These are phyloP conservation scores for Sphaeramia orbicularis DNA, from an alignment of 2,797 vertebrate genomes.

Conservation along the genomic window DNA sequence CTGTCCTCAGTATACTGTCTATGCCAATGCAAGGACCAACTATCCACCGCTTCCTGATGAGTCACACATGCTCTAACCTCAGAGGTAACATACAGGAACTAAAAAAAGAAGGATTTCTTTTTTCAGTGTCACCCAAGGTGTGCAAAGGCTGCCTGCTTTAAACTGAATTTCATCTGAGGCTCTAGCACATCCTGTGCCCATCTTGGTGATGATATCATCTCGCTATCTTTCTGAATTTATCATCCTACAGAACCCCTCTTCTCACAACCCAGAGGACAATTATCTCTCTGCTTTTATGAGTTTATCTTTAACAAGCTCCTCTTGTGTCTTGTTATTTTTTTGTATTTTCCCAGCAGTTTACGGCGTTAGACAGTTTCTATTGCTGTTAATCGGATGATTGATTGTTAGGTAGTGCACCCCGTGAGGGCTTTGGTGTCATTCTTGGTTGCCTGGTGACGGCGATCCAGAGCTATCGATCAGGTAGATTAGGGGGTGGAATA, in stretches of 20 bases:
- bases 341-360: slow-evolving; percentile 10
- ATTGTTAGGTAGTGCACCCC: slow-evolving; percentile 39
- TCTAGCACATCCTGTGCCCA: slow-evolving; percentile 24
- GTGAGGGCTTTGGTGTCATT: slow-evolving; percentile 65
- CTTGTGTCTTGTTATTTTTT: slow-evolving; percentile 7
- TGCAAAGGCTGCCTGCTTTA: slow-evolving; percentile 21
- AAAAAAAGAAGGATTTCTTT: neutral
- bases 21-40: neutral
- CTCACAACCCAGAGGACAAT: slow-evolving; percentile 12
- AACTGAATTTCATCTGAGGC: slow-evolving; percentile 10
- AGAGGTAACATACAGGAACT: neutral
- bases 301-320: slow-evolving; percentile 2
- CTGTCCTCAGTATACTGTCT: slow-evolving; percentile 12
- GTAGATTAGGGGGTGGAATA: slow-evolving; percentile 60
- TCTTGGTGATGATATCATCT: slow-evolving; percentile 39
- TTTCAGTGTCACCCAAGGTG: slow-evolving; percentile 1
- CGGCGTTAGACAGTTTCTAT: slow-evolving; percentile 21
- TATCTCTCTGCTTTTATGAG: slow-evolving; percentile 11
- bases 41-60: neutral
- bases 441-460: slow-evolving; percentile 80
- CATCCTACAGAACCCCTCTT: slow-evolving; percentile 45
- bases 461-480: slow-evolving; percentile 75
- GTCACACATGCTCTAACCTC: neutral
- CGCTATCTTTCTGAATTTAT: slow-evolving; percentile 39
- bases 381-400: slow-evolving; percentile 23